A percentile compares a stretch with the other conserved stretches of the same genome.
Conservation (phyloP, 2,797 vertebrate genomes). For the Orestias chungarensis region DNA sequence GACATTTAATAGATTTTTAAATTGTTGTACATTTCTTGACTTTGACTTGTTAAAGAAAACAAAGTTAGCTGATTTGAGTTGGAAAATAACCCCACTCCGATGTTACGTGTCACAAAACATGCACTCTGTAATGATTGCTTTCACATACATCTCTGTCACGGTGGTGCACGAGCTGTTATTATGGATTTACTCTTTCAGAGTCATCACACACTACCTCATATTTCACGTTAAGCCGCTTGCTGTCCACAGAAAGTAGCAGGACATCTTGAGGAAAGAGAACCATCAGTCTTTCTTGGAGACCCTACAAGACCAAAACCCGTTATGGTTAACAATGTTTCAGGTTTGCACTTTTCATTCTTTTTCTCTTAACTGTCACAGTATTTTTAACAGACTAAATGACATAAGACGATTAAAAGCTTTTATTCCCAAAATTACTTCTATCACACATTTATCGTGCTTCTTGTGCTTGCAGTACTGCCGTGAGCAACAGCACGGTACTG, state of each 20-base stretch:
- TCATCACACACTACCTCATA: constrained; percentile 79
- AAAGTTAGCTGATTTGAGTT: background rate
- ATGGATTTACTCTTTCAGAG: constrained; percentile 30
- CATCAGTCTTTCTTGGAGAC: constrained; percentile 81
- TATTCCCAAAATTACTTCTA: too few species aligned
- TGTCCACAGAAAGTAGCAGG: constrained; percentile 83
- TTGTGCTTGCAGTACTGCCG: background rate
- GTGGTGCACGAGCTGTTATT: constrained; percentile 32
- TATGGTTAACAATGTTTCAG: too few species aligned
- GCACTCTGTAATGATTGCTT: constrained; percentile 18
- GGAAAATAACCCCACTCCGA: constrained; percentile 16
- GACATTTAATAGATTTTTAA: background rate
- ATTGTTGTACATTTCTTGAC: background rate
- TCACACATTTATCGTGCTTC: background rate
- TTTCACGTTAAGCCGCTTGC: constrained; percentile 70
- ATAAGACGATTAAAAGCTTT: too few species aligned
- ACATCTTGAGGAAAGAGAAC: constrained; percentile 84
- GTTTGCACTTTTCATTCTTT: too few species aligned
- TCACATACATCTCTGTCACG: constrained; percentile 13
- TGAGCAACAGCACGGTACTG: background rate
- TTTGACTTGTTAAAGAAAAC: background rate
- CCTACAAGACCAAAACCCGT: constrained; percentile 59
- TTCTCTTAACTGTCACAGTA: too few species aligned
- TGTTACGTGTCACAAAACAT: constrained; percentile 28
- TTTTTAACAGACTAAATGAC: too few species aligned